Base-by-base conservation (phyloP, 2,113 vertebrate species). In the Megalops atlanticus region DNA sequence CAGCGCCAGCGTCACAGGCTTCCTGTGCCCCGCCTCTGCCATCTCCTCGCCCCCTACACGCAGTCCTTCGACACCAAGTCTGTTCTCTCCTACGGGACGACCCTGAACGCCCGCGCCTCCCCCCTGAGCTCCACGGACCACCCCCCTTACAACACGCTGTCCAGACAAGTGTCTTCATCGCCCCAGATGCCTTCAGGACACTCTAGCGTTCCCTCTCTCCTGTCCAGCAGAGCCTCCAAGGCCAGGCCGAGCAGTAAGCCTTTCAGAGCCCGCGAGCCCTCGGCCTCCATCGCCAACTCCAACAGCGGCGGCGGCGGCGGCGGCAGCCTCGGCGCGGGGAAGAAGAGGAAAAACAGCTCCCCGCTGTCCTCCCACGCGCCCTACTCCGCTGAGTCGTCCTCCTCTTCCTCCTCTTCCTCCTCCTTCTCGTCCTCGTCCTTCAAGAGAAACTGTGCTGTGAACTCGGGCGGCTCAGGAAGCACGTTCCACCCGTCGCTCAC, bases 111-210 rank as follows among this genome's bases (percentile, higher is more conserved):
- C 91, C 96, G 95, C 77, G 95, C 95, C 64, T 94, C 96, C 41
- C 77, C 93, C 5, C 88, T 95, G 74, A 94, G 97, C 27, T 93
- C 94, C 0, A 84, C 95, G 86, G 97, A 98, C 87, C 96, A 97
- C 85, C 95, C 93, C 88, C 95, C 96, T 91, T 94, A 93, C 86
- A 95, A 95, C 91, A 91, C 96, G 93, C 96, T 96, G 86, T 95
- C 96, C 86, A 95, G 97, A 95, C 97, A 97, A 93, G 95, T 96
- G 94, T 97, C 96, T 90, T 96, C 96, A 72, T 96, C 96, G 94
- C 97, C 97, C 88, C 96, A 96, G 93, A 97, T 95, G 85, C 97
- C 98, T 95, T 96, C 96, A 88, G 94, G 95, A 94, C 96, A 97
- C 91, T 97, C 96, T 90, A 96, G 94, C 7, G 91, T 95, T 89